A percentile compares a stretch with the other conserved stretches of the same genome.
Evolutionary conservation across 2,888 invertebrate genomes (phyloP).

Genomic region (Epinotia demarniana): DNA sequence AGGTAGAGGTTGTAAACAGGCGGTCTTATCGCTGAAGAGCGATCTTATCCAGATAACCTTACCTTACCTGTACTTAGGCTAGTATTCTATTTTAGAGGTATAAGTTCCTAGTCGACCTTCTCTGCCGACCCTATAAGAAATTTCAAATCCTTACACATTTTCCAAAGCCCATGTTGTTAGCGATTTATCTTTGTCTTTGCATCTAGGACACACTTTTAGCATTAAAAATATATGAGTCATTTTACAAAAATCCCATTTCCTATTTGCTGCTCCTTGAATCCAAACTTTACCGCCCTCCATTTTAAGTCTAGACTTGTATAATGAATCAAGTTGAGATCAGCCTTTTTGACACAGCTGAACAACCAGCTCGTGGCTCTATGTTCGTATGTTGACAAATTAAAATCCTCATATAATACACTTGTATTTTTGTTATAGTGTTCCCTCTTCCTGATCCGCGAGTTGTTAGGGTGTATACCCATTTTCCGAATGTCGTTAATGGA

Average conservation of each 20-base stretch:
- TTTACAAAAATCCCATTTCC: not conserved
- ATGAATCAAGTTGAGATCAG: not conserved
- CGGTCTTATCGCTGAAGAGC: too few species aligned
- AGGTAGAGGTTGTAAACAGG: too few species aligned
- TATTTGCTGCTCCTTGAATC: not conserved
- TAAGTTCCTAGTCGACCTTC: too few species aligned
- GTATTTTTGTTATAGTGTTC: not conserved
- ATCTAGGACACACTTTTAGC: constrained; percentile 39
- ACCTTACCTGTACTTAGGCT: too few species aligned
- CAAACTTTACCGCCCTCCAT: not conserved
- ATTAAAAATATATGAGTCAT: constrained; percentile 35
- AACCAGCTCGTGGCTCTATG: not conserved
- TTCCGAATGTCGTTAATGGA: not conserved
- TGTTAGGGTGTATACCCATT: not conserved
- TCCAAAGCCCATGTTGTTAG: constrained; percentile 18
- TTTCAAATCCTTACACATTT: constrained; percentile 24
- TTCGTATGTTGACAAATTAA: constrained; percentile 36
- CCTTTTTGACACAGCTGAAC: not conserved
- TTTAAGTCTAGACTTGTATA: not conserved
- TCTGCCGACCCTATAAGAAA: constrained; percentile 16
- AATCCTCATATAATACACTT: constrained; percentile 2
- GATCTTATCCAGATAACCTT: too few species aligned
- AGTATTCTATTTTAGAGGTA: too few species aligned
- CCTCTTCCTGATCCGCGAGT: not conserved
- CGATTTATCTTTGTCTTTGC: constrained; percentile 37